phyloP scores from a whole-genome alignment of 2,113 vertebrate genomes.

The Burhinus bistriatus region DNA sequence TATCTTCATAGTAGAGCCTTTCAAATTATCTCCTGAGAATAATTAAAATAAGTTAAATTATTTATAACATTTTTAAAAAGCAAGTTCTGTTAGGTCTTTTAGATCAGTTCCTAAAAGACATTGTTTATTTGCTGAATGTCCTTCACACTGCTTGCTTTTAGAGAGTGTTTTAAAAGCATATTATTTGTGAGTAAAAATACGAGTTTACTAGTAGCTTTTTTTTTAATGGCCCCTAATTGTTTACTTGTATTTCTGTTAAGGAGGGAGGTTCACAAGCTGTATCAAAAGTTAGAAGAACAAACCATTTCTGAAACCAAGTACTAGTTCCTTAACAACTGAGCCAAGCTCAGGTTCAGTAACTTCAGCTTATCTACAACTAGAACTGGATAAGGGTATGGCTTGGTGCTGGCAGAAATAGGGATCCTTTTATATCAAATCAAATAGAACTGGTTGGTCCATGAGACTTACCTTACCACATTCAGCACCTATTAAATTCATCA shows the following conservation, averaged over 20 bases:
- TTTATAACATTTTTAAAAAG: neutral
- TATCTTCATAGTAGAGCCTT: neutral
- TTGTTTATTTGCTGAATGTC: neutral
- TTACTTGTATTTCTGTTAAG: neutral
- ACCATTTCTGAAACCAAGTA: neutral
- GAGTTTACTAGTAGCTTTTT: neutral
- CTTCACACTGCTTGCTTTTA: neutral
- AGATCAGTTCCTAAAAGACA: neutral
- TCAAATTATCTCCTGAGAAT: constrained; percentile 8
- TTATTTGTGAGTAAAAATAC: neutral
- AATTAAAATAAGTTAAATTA: constrained; percentile 26
- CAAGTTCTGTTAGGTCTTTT: neutral
- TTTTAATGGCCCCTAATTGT: neutral
- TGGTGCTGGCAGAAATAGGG: neutral
- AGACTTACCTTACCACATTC: neutral
- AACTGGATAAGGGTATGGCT: neutral
- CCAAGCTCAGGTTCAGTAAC: neutral
- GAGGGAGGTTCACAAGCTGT: neutral
- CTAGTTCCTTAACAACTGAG: neutral
- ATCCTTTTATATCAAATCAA: neutral
- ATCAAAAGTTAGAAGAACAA: neutral
- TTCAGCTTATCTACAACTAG: neutral
- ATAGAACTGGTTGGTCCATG: neutral
- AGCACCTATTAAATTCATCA: neutral
- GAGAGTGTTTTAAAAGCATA: neutral